These are phyloP conservation scores for Campylomormyrus tamandua DNA, from an alignment of 2,113 vertebrate species.

Conservation along the genomic window DNA sequence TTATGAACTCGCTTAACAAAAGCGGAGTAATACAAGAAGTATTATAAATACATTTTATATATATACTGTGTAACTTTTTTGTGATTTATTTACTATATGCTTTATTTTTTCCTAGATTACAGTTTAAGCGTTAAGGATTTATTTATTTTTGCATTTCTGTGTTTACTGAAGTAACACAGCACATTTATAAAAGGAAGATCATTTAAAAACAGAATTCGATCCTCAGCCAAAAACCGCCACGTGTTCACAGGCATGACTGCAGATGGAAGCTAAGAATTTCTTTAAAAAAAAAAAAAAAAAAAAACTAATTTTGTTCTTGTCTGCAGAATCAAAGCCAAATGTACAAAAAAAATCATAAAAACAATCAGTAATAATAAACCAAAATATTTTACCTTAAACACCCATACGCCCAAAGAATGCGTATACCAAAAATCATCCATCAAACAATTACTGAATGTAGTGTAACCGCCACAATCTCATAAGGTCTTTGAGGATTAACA, in stretches of 20 bases:
- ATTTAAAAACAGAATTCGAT: not conserved
- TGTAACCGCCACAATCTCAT: not conserved
- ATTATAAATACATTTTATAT: not conserved
- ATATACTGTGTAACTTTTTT: not conserved
- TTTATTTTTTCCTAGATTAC: not conserved
- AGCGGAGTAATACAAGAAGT: not conserved
- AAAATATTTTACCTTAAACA: not conserved
- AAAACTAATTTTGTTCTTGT: not conserved
- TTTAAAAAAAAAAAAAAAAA: not conserved
- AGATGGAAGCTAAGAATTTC: not conserved
- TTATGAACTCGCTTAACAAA: not conserved
- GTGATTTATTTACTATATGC: not conserved
- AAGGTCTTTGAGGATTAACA: not conserved
- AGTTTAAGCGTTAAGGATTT: not conserved
- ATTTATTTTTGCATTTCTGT: not conserved
- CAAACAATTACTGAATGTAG: not conserved
- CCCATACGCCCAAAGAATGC: not conserved
- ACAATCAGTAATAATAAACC: not conserved
- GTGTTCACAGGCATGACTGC: not conserved
- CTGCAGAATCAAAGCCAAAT: not conserved
- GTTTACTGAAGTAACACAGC: not conserved
- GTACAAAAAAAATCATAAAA: not conserved
- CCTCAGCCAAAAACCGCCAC: not conserved
- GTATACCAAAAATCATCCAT: not conserved
- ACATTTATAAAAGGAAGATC: not conserved